phyloP scores from a whole-genome alignment of 2,888 invertebrate species.

The Dione vanillae region DNA sequence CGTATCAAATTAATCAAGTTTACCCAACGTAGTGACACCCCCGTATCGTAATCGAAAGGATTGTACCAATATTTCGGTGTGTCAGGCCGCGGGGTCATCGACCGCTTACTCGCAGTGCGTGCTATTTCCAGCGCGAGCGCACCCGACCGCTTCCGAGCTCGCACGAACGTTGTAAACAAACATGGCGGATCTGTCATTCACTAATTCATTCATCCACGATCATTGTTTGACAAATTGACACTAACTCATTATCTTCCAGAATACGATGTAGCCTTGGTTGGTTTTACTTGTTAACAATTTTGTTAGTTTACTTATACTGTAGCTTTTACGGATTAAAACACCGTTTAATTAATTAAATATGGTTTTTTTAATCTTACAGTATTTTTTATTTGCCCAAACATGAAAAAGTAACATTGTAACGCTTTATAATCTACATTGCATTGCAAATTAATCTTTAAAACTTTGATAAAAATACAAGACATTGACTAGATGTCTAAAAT shows the following conservation, averaged over 20 bases:
- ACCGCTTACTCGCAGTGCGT: slow-evolving; percentile 78
- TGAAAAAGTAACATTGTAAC: neutral
- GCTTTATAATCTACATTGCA: neutral
- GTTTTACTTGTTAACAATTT: slow-evolving; percentile 2
- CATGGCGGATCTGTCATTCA: slow-evolving; percentile 83
- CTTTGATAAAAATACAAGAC: neutral
- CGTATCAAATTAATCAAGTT: slow-evolving; percentile 32
- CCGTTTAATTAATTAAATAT: neutral
- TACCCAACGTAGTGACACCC: slow-evolving; percentile 40
- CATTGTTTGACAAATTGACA: slow-evolving; percentile 75
- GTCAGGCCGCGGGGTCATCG: slow-evolving; percentile 70
- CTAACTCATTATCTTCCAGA: slow-evolving; percentile 61
- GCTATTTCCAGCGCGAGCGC: slow-evolving; percentile 80
- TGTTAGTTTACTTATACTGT: neutral
- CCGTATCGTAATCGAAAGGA: slow-evolving; percentile 52
- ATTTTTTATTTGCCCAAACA: neutral
- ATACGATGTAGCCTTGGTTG: slow-evolving; percentile 42
- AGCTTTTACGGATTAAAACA: neutral
- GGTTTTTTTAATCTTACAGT: neutral
- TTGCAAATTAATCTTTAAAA: neutral
- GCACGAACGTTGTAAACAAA: slow-evolving; percentile 79
- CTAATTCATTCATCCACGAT: slow-evolving; percentile 81
- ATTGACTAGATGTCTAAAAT: slow-evolving; percentile 10
- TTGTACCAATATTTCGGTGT: slow-evolving; percentile 80
- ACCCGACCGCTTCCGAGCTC: slow-evolving; percentile 67